These are phyloP conservation scores for Fabriciana adippe DNA, from an alignment of 2,888 invertebrate species.

Conservation along the genomic window DNA sequence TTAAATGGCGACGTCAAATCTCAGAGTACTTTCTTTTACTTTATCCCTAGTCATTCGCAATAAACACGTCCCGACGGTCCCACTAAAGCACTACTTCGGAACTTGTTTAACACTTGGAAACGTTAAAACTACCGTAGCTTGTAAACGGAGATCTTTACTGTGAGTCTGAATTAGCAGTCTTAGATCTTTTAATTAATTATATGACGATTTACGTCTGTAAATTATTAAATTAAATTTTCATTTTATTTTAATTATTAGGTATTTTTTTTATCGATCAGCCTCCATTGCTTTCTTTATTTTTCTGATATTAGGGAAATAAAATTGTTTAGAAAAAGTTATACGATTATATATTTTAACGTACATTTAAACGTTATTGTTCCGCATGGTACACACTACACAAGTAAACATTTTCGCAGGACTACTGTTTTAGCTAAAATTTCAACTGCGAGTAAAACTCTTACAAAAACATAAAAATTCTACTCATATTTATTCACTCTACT, in stretches of 20 bases:
- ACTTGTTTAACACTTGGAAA: constrained; percentile 66
- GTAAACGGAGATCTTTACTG: constrained; percentile 57
- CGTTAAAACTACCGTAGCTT: constrained; percentile 60
- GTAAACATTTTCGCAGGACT: too few species aligned
- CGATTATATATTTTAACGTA: too few species aligned
- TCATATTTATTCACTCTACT: neutral
- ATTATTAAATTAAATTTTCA: neutral
- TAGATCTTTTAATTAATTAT: constrained; percentile 26
- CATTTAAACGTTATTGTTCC: too few species aligned
- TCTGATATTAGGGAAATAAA: too few species aligned
- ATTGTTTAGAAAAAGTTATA: too few species aligned
- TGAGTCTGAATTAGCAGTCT: constrained; percentile 55
- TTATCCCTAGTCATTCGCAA: constrained; percentile 58
- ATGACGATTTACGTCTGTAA: neutral
- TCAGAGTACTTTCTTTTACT: constrained; percentile 38
- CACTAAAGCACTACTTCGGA: constrained; percentile 60
- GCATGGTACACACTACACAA: too few species aligned
- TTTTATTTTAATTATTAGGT: neutral
- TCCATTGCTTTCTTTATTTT: too few species aligned
- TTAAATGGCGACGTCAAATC: constrained; percentile 16
- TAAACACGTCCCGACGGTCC: constrained; percentile 68
- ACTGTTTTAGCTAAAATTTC: neutral
- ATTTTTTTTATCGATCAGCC: too few species aligned
- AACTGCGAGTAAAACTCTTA: neutral
- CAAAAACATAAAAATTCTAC: constrained; percentile 1